Conservation (phyloP, 2,888 invertebrate genomes). For the Spisula subtruncata region DNA sequence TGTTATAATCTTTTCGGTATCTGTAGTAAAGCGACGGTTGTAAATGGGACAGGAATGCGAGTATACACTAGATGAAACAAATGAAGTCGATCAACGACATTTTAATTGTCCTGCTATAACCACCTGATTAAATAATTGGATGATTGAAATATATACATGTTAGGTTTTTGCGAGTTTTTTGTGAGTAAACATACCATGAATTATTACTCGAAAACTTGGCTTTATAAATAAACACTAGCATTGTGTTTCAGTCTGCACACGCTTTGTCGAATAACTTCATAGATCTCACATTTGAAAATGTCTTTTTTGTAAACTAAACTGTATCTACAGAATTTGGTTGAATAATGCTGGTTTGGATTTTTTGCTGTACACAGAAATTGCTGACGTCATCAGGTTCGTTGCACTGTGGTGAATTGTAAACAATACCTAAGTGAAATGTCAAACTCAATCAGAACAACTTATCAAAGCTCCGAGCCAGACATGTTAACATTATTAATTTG, state of each 20-base stretch:
- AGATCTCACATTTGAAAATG: not conserved
- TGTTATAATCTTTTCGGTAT: no score
- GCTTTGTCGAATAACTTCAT: not conserved
- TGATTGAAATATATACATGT: not conserved
- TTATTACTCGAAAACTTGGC: not conserved
- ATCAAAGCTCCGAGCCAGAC: no score
- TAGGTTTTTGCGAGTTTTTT: no score
- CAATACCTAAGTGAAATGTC: not conserved
- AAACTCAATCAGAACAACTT: not conserved
- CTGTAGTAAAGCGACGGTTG: not conserved
- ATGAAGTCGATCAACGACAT: not conserved
- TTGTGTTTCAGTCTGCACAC: not conserved
- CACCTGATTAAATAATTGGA: constrained; percentile 3
- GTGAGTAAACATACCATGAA: not conserved
- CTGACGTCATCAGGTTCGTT: not conserved
- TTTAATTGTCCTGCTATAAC: not conserved
- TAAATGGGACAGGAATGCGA: not conserved
- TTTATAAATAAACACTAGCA: not conserved
- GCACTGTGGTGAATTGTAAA: not conserved
- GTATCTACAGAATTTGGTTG: not conserved
- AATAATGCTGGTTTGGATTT: not conserved
- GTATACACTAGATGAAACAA: not conserved
- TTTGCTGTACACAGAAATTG: not conserved
- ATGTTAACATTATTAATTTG: no score
- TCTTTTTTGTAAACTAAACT: not conserved